Evolutionary conservation across 2,797 vertebrate genomes (phyloP).

Genomic region (Bradypus variegatus): DNA sequence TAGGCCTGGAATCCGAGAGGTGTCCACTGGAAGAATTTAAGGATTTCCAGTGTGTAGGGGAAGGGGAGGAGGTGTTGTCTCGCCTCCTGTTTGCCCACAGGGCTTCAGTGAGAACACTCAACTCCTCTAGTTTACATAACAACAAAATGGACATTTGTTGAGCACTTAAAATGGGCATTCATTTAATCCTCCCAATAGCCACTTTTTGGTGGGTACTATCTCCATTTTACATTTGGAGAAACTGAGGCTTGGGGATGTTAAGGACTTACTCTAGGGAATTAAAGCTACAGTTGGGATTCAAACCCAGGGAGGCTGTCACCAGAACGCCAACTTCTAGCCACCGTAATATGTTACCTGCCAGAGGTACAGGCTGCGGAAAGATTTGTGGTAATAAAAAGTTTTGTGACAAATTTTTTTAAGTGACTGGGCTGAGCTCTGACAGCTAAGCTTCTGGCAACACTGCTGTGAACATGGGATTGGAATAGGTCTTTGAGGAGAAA

Average conservation of each 20-base stretch:
- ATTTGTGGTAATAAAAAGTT: background rate
- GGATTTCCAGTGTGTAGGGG: background rate
- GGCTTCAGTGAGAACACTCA: background rate
- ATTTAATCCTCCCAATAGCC: background rate
- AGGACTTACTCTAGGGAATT: background rate
- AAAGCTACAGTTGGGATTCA: background rate
- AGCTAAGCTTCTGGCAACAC: background rate
- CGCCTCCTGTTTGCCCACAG: background rate
- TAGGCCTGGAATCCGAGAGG: background rate
- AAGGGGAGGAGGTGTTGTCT: background rate
- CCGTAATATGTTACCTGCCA: background rate
- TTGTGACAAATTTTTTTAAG: constrained; percentile 5
- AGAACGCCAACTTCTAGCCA: background rate
- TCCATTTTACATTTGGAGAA: background rate
- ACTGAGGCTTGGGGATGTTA: background rate
- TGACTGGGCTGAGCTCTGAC: background rate
- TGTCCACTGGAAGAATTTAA: background rate
- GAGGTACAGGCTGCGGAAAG: background rate
- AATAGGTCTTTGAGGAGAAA: background rate
- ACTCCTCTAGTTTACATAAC: background rate
- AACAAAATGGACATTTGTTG: background rate
- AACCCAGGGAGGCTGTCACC: background rate
- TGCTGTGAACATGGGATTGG: background rate
- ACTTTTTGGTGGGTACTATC: background rate
- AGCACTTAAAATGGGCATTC: background rate